Evolutionary conservation across 53 echinoderm and acorn worm genomes (phyloP).

Genomic region (Glandiceps talaboti): DNA sequence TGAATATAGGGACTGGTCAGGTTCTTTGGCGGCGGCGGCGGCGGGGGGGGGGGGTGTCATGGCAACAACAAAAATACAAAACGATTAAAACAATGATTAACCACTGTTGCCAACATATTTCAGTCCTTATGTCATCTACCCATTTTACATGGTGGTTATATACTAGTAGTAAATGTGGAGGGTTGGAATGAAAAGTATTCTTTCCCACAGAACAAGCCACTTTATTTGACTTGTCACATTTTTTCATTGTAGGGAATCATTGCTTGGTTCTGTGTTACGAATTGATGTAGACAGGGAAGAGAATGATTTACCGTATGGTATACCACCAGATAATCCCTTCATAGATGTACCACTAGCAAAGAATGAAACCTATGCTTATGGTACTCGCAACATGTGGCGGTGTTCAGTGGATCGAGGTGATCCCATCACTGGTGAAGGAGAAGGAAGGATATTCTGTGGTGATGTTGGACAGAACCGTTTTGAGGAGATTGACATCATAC

Average conservation of each 20-base stretch:
- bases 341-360: constrained; percentile 24
- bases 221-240: no score
- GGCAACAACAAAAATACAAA: no score
- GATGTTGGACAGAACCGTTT: constrained; percentile 76
- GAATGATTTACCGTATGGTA: constrained; percentile 34
- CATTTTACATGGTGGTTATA: no score
- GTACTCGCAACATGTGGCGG: constrained; percentile 88
- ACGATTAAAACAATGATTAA: no score
- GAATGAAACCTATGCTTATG: constrained; percentile 83
- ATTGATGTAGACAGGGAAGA: constrained; percentile 60
- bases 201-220: no score
- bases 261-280: constrained; percentile 69
- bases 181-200: no score
- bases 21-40: no score
- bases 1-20: no score
- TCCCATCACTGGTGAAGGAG: constrained; percentile 45
- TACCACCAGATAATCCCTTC: constrained; percentile 83
- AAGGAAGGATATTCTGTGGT: constrained; percentile 82
- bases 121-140: no score
- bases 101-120: no score
- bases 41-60: no score
- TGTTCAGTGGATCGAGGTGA: constrained; percentile 79
- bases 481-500: constrained; percentile 91
- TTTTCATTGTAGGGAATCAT: constrained; percentile 19
- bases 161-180: no score